Evolutionary conservation across 2,797 vertebrate genomes (phyloP).

Genomic region (Hipposideros larvatus): DNA sequence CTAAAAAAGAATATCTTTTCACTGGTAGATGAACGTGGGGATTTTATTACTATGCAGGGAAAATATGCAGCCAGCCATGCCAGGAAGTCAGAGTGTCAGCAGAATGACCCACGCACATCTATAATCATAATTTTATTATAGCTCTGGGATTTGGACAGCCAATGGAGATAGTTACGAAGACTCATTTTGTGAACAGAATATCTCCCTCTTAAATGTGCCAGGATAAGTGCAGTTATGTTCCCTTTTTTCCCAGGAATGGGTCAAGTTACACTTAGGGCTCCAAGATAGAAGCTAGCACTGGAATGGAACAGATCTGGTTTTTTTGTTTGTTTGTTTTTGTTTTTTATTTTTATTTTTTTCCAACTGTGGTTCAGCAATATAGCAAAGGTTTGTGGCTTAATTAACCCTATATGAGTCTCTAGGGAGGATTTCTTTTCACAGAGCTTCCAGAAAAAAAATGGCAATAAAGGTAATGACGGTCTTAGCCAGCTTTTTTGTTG

Average conservation of each 20-base stretch:
- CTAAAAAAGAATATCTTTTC: neutral
- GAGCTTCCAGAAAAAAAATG: conserved; percentile 5
- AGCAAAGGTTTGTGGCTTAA: neutral
- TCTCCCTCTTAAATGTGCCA: conserved; percentile 14
- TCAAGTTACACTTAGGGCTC: neutral
- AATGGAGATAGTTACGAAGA: conserved; percentile 53
- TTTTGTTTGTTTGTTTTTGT: neutral
- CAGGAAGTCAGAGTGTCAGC: conserved; percentile 41
- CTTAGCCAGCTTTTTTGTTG: neutral
- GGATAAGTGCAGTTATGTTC: neutral
- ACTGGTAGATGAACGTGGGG: neutral
- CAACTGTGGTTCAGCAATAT: neutral
- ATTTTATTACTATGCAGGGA: conserved; percentile 24
- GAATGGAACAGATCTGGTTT: neutral
- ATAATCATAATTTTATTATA: conserved; percentile 65
- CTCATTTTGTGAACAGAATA: conserved; percentile 38
- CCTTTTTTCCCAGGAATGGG: neutral
- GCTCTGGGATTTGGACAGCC: conserved; percentile 51
- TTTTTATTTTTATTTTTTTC: neutral
- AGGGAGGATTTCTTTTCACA: neutral
- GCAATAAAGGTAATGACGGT: conserved; percentile 9
- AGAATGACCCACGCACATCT: neutral
- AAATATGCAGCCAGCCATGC: neutral
- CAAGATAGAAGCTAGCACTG: neutral
- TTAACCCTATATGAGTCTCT: neutral